Evolutionary conservation across 2,113 vertebrate species (phyloP), one percentile per base, ranked within the genome.

Genomic region (Nestor notabilis): DNA sequence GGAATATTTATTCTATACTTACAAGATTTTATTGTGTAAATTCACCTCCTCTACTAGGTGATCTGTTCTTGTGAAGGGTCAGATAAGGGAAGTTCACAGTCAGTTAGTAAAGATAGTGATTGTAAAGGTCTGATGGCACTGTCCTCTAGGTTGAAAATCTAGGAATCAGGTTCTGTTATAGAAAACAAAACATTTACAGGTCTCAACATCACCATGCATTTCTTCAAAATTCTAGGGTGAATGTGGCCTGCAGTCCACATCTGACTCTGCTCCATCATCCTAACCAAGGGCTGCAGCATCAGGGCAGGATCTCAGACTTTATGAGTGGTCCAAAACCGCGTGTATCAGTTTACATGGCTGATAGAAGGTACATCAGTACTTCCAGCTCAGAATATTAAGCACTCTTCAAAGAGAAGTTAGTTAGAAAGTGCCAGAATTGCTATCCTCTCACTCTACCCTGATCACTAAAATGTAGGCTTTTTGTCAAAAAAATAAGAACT

Each of bases 141-240:
- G 19, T 29, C 10, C 23, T 52, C 24, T 39, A 21, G 14, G 28
- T 25, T 63, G 60, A 69, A 87, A 53, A 82, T 44, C 28, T 35
- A 52, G 47, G 84, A 75, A 79, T 44, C 17, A 49, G 84, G 49
- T 41, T 25, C 3, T 27, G 23, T 53, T 86, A 76, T 1, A 58
- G 55, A 93, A 91, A 63, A 31, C 8, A 90, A 71, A 93, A 29
- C 17, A 25, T 79, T 23, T 61, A 37, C 43, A 78, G 9, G n/a
- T 41, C n/a, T 82, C 78, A 63, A 5, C 13, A 41, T 46, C 2
- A 1, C 12, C n/a, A 81, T 0, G 1, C 4, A 7, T 13, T 52
- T 91, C 74, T 82, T 29, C 64, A 37, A n/a, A 78, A 70, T 27
- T 49, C 17, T 24, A 28, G 37, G 4, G 31, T 75, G 46, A 58